Percentiles rank a stretch among this genome's conserved stretches.
Evolutionary conservation across 53 echinoderm and acorn worm genomes (phyloP).

Genomic region (Pentamera pediparva): DNA sequence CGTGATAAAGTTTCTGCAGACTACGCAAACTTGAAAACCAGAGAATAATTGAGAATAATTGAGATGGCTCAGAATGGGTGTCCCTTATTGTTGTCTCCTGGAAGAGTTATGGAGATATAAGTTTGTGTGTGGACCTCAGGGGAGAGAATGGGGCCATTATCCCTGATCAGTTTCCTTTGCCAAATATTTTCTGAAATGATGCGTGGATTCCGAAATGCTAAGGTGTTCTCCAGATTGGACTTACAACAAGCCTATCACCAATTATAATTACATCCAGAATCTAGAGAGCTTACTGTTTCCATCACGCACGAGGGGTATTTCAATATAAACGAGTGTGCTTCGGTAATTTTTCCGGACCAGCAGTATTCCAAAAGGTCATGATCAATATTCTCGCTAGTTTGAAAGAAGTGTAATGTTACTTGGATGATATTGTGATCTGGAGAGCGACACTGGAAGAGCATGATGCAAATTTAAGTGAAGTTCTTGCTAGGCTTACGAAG

Average conservation of each 20-base stretch:
- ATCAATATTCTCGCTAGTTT: no score
- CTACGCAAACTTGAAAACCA: background rate
- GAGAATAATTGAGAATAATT: background rate
- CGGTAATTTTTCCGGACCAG: no score
- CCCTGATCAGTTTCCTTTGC: background rate
- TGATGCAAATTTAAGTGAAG: background rate
- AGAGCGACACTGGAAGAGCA: no score
- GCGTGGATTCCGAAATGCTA: background rate
- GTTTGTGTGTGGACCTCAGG: background rate
- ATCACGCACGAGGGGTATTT: no score
- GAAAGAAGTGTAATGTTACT: no score
- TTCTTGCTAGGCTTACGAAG: background rate
- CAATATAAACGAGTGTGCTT: no score
- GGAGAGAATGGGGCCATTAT: background rate
- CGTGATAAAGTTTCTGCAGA: background rate
- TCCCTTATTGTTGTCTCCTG: background rate
- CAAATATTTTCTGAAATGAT: background rate
- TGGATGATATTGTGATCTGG: no score
- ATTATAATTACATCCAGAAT: no score
- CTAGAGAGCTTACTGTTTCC: no score
- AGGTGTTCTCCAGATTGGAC: background rate
- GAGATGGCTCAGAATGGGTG: background rate
- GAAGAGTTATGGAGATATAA: background rate
- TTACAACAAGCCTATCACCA: no score
- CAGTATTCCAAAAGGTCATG: no score